phyloP scores from a whole-genome alignment of 1,140 invertebrate species.

The Planococcus citri region DNA sequence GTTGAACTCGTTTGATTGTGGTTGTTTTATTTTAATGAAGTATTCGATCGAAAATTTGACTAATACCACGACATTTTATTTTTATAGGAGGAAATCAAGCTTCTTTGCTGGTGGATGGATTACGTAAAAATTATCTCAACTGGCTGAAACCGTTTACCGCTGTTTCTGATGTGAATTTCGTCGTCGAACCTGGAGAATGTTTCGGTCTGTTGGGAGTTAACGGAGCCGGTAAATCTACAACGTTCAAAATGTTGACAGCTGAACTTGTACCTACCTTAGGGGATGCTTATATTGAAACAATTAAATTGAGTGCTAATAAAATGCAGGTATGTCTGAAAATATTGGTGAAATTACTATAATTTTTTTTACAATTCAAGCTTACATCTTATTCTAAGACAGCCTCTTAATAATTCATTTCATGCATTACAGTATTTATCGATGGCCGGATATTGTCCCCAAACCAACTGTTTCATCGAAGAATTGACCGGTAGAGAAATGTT shows the following conservation, averaged over 20 bases:
- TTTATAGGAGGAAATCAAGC: neutral
- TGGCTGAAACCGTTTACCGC: slow-evolving; percentile 35
- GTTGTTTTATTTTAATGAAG: no score
- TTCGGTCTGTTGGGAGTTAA: slow-evolving; percentile 71
- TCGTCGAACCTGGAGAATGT: slow-evolving; percentile 58
- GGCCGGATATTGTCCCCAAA: slow-evolving; percentile 35
- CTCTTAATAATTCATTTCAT: neutral
- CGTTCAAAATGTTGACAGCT: slow-evolving; percentile 47
- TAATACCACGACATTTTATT: no score
- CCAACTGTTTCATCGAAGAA: slow-evolving; percentile 45
- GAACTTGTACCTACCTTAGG: slow-evolving; percentile 26
- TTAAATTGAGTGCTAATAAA: neutral
- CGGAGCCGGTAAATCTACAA: slow-evolving; percentile 84
- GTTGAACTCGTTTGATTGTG: no score
- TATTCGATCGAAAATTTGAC: no score
- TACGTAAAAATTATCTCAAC: neutral
- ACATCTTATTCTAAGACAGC: neutral
- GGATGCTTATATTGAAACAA: slow-evolving; percentile 25
- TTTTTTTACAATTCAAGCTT: neutral
- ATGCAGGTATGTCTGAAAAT: neutral
- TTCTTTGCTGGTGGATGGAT: neutral
- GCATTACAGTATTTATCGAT: slow-evolving; percentile 34
- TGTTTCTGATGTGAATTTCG: slow-evolving; percentile 57
- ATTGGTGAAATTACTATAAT: neutral
- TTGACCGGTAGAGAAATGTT: slow-evolving; percentile 40